Evolutionary conservation across 2,888 invertebrate genomes (phyloP).

Genomic region (Allygus modestus): DNA sequence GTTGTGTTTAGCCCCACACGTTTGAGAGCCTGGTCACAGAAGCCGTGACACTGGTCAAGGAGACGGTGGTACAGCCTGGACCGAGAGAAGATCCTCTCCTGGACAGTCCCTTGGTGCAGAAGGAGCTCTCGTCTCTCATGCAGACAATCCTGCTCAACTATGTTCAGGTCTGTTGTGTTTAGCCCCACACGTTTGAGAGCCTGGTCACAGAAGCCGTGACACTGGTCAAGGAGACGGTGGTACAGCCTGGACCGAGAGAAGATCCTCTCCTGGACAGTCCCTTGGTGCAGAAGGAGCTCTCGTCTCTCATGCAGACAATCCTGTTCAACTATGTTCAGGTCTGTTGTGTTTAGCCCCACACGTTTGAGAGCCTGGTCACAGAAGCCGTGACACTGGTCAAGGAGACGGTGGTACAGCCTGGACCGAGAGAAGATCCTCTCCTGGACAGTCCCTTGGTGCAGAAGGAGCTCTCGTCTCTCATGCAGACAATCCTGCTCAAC

Average conservation of each 20-base stretch:
- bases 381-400: slow-evolving; percentile 84
- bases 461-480: slow-evolving; percentile 76
- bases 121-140: slow-evolving; percentile 76
- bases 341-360: slow-evolving; percentile 1
- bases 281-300: slow-evolving; percentile 76
- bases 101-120: slow-evolving; percentile 77
- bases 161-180: slow-evolving; percentile 7
- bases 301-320: slow-evolving; percentile 78
- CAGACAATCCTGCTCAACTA: slow-evolving; percentile 78
- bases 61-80: slow-evolving; percentile 84
- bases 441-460: slow-evolving; percentile 78
- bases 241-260: slow-evolving; percentile 84
- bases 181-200: slow-evolving; percentile 79
- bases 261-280: slow-evolving; percentile 77
- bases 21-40: slow-evolving; percentile 86
- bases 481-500: slow-evolving; percentile 78
- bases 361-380: slow-evolving; percentile 84
- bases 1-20: slow-evolving; percentile 68
- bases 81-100: slow-evolving; percentile 80
- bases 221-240: slow-evolving; percentile 82
- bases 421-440: slow-evolving; percentile 81
- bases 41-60: slow-evolving; percentile 82
- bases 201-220: slow-evolving; percentile 85
- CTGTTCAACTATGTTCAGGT: slow-evolving; percentile 76
- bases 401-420: slow-evolving; percentile 84